These are phyloP conservation scores for Cricetomys ansorgei DNA, from an alignment of 2,113 vertebrate genomes.

Conservation along the genomic window DNA sequence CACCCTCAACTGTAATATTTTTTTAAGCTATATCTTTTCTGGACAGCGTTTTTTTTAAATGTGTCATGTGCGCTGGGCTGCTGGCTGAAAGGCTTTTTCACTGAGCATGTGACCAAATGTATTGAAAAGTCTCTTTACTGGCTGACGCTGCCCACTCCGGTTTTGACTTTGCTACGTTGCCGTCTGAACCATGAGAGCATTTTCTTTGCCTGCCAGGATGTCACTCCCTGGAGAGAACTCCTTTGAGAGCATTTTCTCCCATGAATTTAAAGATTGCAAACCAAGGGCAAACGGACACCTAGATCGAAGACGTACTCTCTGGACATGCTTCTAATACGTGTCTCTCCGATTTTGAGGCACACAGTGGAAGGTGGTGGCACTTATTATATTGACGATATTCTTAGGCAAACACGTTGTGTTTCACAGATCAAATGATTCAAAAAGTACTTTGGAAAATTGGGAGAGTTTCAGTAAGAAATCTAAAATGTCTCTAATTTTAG, in stretches of 20 bases:
- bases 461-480: not conserved
- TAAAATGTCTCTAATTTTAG: conserved; percentile 16
- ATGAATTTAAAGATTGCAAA: not conserved
- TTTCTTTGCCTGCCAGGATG: not conserved
- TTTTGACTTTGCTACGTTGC: not conserved
- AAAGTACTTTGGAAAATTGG: conserved; percentile 28
- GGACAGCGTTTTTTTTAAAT: not conserved
- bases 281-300: not conserved
- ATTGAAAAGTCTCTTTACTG: not conserved
- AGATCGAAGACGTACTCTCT: not conserved
- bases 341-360: not conserved
- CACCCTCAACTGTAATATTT: not conserved
- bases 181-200: not conserved
- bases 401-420: not conserved
- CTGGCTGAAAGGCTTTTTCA: not conserved
- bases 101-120: not conserved
- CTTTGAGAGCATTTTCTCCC: not conserved
- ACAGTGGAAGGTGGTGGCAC: not conserved
- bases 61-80: not conserved
- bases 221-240: not conserved
- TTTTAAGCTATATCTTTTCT: not conserved
- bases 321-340: not conserved
- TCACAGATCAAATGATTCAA: not conserved
- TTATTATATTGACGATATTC: not conserved
- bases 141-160: not conserved